phyloP scores from a whole-genome alignment of 2,113 vertebrate genomes.

The Sprattus sprattus region DNA sequence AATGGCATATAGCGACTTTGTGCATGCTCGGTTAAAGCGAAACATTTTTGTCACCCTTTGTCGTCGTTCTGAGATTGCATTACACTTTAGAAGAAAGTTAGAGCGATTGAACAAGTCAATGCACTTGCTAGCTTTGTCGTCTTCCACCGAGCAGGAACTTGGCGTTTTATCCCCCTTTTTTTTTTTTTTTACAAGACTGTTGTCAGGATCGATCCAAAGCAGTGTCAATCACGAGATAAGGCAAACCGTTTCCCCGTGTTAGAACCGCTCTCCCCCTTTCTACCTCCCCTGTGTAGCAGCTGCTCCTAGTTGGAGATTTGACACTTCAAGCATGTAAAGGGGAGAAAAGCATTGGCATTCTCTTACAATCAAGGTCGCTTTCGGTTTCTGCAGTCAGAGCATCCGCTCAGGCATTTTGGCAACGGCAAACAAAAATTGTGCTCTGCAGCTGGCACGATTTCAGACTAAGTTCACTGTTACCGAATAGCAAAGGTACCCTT shows the following conservation, averaged over 20 bases:
- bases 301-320: constrained; percentile 41
- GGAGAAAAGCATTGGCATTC: constrained; percentile 30
- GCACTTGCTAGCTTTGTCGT: constrained; percentile 28
- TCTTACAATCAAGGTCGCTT: constrained; percentile 28
- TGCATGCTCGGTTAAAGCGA: background rate
- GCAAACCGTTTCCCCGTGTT: constrained; percentile 42
- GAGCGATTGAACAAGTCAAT: constrained; percentile 34
- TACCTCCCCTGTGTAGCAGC: constrained; percentile 32
- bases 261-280: constrained; percentile 27
- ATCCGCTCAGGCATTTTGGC: constrained; percentile 19
- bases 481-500: background rate
- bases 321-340: constrained; percentile 45
- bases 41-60: background rate
- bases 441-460: background rate
- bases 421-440: constrained; percentile 21
- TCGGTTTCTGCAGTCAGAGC: constrained; percentile 12
- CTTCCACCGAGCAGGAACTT: constrained; percentile 34
- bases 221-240: constrained; percentile 42
- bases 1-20: background rate
- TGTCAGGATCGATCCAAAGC: constrained; percentile 48
- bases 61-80: background rate
- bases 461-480: background rate
- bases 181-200: constrained; percentile 43
- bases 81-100: constrained; percentile 18
- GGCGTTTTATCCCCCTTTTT: constrained; percentile 38